A percentile compares a stretch with the other conserved stretches of the same genome.
Evolutionary conservation across 2,797 vertebrate genomes (phyloP).

Genomic region (Hypotaenidia okinawae): DNA sequence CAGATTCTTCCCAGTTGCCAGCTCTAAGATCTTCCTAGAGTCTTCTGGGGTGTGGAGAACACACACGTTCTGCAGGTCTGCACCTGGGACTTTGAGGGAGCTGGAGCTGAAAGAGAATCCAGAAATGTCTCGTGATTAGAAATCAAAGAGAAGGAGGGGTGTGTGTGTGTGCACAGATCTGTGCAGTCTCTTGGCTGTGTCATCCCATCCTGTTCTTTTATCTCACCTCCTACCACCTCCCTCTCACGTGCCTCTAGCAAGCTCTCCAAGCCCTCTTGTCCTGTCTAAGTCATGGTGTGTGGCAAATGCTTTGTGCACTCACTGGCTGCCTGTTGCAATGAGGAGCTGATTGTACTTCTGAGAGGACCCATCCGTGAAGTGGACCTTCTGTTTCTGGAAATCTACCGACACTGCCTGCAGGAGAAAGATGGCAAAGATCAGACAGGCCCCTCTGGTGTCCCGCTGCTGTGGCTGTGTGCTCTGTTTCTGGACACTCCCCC

Average conservation of each 20-base stretch:
- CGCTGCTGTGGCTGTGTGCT: background rate
- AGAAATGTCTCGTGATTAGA: background rate
- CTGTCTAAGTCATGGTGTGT: background rate
- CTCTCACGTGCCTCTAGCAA: background rate
- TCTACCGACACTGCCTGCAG: conserved; percentile 81
- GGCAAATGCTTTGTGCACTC: background rate
- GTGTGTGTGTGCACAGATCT: background rate
- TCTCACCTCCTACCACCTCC: background rate
- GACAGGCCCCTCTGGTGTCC: background rate
- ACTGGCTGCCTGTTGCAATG: conserved; percentile 89
- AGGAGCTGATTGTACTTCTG: conserved; percentile 86
- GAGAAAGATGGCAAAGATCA: background rate
- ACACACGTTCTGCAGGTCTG: conserved; percentile 81
- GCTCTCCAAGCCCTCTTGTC: background rate
- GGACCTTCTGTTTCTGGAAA: conserved; percentile 74
- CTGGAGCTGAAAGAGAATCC: conserved; percentile 73
- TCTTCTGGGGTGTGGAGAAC: conserved; percentile 81
- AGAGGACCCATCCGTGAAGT: conserved; percentile 75
- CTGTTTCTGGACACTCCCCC: background rate
- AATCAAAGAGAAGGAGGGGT: background rate
- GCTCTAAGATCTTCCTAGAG: conserved; percentile 78
- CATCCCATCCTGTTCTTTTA: background rate
- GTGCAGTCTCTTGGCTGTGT: background rate
- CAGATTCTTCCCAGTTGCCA: conserved; percentile 73
- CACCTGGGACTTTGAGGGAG: conserved; percentile 79